Conservation (phyloP, 2,797 vertebrate genomes). For the Gymnopithys bicolor region DNA sequence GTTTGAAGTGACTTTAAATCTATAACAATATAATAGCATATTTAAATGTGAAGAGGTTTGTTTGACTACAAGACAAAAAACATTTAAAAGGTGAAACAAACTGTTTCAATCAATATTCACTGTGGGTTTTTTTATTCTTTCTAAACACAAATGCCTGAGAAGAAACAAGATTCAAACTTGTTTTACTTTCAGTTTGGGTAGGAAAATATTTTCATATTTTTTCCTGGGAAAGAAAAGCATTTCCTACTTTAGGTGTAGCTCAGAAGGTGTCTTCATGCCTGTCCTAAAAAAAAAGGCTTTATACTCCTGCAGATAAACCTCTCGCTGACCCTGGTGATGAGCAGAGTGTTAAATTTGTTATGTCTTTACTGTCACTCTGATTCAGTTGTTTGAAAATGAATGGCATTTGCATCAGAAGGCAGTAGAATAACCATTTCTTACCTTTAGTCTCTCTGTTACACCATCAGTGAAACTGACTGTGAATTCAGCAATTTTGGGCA, state of each 20-base stretch:
- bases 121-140: not conserved
- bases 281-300: not conserved
- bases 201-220: not conserved
- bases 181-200: not conserved
- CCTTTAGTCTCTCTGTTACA: conserved; percentile 90
- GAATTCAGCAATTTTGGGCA: conserved; percentile 97
- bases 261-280: not conserved
- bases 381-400: conserved; percentile 27
- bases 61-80: not conserved
- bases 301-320: not conserved
- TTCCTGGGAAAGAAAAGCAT: not conserved
- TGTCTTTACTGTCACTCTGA: conserved; percentile 38
- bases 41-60: not conserved
- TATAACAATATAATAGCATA: not conserved
- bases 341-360: not conserved
- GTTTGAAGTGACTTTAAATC: not conserved
- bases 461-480: conserved; percentile 95
- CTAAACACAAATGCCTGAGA: not conserved
- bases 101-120: not conserved
- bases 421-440: conserved; percentile 67
- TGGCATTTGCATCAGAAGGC: conserved; percentile 22
- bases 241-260: not conserved
- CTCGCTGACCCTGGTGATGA: not conserved
- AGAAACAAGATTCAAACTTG: not conserved
- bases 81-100: not conserved